phyloP scores from a whole-genome alignment of 2,797 vertebrate species.

The Microcaecilia unicolor region DNA sequence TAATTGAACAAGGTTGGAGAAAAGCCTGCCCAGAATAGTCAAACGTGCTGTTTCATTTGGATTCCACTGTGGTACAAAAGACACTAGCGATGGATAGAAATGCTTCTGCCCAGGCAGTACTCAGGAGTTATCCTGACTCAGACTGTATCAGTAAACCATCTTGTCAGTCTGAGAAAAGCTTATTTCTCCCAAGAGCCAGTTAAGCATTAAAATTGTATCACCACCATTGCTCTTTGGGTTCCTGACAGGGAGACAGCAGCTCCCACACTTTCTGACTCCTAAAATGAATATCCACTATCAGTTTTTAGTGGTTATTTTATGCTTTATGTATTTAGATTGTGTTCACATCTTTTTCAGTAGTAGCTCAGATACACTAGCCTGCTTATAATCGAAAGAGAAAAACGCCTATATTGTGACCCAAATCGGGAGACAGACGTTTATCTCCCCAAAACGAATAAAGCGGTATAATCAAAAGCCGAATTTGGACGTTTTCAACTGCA shows the following conservation, averaged over 20 bases:
- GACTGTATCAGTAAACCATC: slow-evolving; percentile 5
- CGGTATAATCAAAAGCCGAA: too few species aligned
- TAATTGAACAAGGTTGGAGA: not conserved
- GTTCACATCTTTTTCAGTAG: too few species aligned
- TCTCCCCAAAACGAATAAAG: too few species aligned
- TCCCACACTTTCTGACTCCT: slow-evolving; percentile 12
- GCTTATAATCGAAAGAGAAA: too few species aligned
- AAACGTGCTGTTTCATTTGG: not conserved
- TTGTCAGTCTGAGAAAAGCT: slow-evolving; percentile 11
- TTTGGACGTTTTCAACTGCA: too few species aligned
- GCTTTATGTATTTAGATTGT: too few species aligned
- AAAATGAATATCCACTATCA: slow-evolving; percentile 3
- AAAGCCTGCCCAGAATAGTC: not conserved
- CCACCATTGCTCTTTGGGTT: slow-evolving; percentile 17
- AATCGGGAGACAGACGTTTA: too few species aligned
- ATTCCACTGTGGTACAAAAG: not conserved
- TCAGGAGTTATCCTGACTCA: not conserved
- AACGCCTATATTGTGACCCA: too few species aligned
- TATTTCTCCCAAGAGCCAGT: slow-evolving; percentile 12
- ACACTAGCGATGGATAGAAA: too few species aligned
- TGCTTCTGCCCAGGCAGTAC: not conserved
- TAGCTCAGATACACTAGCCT: too few species aligned
- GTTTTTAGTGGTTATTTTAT: too few species aligned
- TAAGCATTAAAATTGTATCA: slow-evolving; percentile 14
- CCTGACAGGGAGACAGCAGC: slow-evolving; percentile 22